A percentile compares a stretch with the other conserved stretches of the same genome.
Conservation (phyloP, 2,888 invertebrate genomes). For the Tenthredo notha region DNA sequence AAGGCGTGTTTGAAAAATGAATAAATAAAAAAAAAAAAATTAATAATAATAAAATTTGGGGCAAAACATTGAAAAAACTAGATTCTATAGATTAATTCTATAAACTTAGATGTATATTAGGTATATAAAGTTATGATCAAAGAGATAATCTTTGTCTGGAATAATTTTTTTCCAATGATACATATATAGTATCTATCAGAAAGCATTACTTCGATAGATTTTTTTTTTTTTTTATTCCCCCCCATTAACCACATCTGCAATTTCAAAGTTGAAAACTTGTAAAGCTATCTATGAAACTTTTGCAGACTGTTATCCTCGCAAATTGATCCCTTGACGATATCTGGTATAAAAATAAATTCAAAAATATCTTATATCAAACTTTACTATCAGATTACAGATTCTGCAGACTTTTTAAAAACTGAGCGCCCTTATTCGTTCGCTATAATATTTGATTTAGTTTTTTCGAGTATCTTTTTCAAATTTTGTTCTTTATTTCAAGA, state of each 20-base stretch:
- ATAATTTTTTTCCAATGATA: background rate
- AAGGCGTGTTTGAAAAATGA: background rate
- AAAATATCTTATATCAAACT: conserved; percentile 1
- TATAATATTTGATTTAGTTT: background rate
- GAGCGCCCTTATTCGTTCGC: background rate
- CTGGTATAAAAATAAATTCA: background rate
- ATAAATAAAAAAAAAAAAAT: too few relatives aligned
- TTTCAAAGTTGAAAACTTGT: background rate
- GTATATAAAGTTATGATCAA: background rate
- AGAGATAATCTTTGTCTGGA: background rate
- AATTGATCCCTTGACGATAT: background rate
- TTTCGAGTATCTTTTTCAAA: background rate
- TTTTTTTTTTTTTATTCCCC: too few relatives aligned
- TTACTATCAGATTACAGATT: background rate
- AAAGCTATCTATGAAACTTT: background rate
- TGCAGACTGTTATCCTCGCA: background rate
- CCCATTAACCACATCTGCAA: background rate
- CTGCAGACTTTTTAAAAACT: background rate
- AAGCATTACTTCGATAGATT: background rate
- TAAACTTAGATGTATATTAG: background rate
- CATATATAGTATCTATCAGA: background rate
- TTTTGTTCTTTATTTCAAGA: too few relatives aligned
- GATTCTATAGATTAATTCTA: background rate
- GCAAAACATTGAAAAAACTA: too few relatives aligned
- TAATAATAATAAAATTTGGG: too few relatives aligned